Conservation (phyloP, 2,888 invertebrate species). For the Mesorhabditis spiculigera region DNA sequence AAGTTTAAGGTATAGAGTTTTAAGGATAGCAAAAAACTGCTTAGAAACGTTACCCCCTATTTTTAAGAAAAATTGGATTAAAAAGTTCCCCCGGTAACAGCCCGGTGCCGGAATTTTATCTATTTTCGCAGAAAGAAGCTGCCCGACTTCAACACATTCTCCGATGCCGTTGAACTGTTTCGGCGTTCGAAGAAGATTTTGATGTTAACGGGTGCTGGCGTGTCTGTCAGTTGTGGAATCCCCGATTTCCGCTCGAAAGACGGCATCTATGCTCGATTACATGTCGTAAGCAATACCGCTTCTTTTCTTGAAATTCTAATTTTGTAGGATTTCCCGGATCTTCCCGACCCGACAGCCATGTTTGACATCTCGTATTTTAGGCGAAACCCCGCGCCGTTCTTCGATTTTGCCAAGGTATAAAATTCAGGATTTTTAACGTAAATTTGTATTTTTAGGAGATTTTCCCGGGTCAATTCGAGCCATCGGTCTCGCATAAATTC, state of each 20-base stretch:
- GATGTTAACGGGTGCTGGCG: slow-evolving; percentile 85
- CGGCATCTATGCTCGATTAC: slow-evolving; percentile 77
- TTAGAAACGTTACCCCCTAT: too few relatives aligned
- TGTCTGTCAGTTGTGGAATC: slow-evolving; percentile 81
- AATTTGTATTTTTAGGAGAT: slow-evolving; percentile 68
- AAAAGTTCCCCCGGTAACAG: too few relatives aligned
- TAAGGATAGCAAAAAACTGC: too few relatives aligned
- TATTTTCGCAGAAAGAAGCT: slow-evolving; percentile 67
- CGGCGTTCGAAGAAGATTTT: slow-evolving; percentile 67
- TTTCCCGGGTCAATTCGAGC: slow-evolving; percentile 81
- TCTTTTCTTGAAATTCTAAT: not conserved
- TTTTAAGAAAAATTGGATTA: too few relatives aligned
- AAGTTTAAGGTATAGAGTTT: too few relatives aligned
- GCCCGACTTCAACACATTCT: slow-evolving; percentile 70
- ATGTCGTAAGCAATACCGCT: slow-evolving; percentile 61
- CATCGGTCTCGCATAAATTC: slow-evolving; percentile 81
- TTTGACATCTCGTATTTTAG: slow-evolving; percentile 77
- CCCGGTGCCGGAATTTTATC: slow-evolving; percentile 36
- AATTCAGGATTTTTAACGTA: slow-evolving; percentile 7
- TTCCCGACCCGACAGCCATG: slow-evolving; percentile 80
- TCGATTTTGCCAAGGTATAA: slow-evolving; percentile 73
- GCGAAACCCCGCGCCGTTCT: slow-evolving; percentile 81
- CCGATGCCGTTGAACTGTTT: slow-evolving; percentile 75
- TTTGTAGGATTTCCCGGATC: slow-evolving; percentile 74
- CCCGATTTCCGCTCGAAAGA: slow-evolving; percentile 83